Base-by-base conservation (phyloP, 2,888 invertebrate species). In the Notocelia uddmanniana region DNA sequence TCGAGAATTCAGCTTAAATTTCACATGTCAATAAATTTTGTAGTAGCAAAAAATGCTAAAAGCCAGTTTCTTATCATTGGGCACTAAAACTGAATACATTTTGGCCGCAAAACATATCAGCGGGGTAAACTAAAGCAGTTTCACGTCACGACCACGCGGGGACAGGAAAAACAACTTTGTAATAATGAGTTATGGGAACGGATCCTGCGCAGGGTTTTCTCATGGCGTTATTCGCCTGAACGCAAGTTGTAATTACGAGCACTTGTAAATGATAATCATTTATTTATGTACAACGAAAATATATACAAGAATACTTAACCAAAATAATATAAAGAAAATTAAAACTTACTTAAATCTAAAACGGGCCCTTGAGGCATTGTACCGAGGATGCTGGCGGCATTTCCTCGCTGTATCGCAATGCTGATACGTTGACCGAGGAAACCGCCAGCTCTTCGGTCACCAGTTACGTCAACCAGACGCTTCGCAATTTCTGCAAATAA, bases 101-200 rank as follows among this genome's bases (percentile, higher is more conserved):
- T 67, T 71, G 60, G 67, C 71, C 71, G 60, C 71, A 71, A 70
- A 71, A 71, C 67, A 71, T 57, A 71, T 71, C 60, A 67, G 66
- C 37, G 63, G 70, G 66, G 73, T 68, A 74, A 77, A 76, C 76
- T 80, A 78, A 76, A 77, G 74, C 76, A 74, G 75, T 76, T 77
- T 74, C 68, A 74, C 74, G 76, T 62, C 78, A 77, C 75, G 76
- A 76, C 75, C 80, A 77, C 82, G 84, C 79, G 78, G 80, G 79
- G 80, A 69, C 76, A 76, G 80, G 84, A 84, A 88, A 89, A 89
- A 89, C 89, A 89, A 86, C 78, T 82, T 81, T 81, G 81, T 85
- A 83, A 85, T 88, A 90, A 88, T 88, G 90, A 89, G 84, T 87
- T 87, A 89, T 86, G 81, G 77, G 75, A 79, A 76, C 74, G 69